Base-by-base conservation (phyloP, 2,888 invertebrate genomes). In the Mesorhabditis belari region DNA sequence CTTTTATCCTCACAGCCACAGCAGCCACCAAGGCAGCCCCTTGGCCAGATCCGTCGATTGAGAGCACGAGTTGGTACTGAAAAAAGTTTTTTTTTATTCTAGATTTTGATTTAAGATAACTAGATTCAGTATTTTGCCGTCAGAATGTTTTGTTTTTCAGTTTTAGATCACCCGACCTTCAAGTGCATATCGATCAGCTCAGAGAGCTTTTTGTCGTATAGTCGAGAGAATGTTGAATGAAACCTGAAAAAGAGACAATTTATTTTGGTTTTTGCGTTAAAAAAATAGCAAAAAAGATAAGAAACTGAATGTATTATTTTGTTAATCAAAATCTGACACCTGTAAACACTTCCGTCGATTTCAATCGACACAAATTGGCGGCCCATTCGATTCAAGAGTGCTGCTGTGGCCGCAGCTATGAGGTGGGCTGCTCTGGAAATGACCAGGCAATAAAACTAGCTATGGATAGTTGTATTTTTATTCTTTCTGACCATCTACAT, bases 11-110 rank as follows among this genome's bases (percentile, higher is more conserved):
- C 3, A 70, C 72, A 25, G 83, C 82, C 19, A 93, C 92, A 9
- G 94, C 93, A 19, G 93, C 93, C 12, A 94, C 92, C 59, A 94
- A 84, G 63, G 93, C 94, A 57, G 94, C 94, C 27, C 94, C 94
- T 77, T 92, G 88, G n/a, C 94, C 94, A 78, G 92, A 92, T 57
- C 94, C 94, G 82, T 94, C 94, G 82, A 93, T 92, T 1, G 92
- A 92, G 61, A 94, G 84, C 92, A 92, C 92, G 75, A 95, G 85
- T 82, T 91, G 89, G 82, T 92, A 92, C 87, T 91, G 86, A 60
- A 76, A n/a, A n/a, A n/a, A n/a, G n/a, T n/a, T n/a, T n/a, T n/a
- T n/a, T n/a, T n/a, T n/a, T n/a, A n/a, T n/a, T n/a, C n/a, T n/a
- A n/a, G n/a, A n/a, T n/a, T n/a, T n/a, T n/a, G n/a, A n/a, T n/a